Conservation (phyloP, 2,797 vertebrate genomes). For the Falco peregrinus region DNA sequence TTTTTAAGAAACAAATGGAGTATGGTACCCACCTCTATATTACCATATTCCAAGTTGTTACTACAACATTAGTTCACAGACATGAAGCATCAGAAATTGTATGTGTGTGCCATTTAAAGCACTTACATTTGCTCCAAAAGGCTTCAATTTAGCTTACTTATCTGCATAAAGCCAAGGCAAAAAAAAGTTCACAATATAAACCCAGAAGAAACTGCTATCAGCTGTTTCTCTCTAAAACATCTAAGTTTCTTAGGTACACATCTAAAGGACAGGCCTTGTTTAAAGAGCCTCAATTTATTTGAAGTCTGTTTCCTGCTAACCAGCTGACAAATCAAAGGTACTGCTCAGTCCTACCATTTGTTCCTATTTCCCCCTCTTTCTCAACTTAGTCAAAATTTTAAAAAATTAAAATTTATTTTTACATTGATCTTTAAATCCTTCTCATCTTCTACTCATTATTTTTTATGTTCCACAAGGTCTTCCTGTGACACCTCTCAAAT, state of each 20-base stretch:
- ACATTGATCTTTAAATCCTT: not conserved
- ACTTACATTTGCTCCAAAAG: not conserved
- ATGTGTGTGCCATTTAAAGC: not conserved
- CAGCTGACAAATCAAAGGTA: slow-evolving; percentile 64
- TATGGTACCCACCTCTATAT: not conserved
- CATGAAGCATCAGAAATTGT: not conserved
- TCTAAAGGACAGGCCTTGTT: slow-evolving; percentile 54
- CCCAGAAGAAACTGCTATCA: slow-evolving; percentile 53
- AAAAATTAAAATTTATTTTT: not conserved
- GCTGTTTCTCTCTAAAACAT: slow-evolving; percentile 50
- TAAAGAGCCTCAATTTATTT: slow-evolving; percentile 50
- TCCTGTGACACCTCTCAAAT: not conserved
- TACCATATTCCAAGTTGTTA: not conserved
- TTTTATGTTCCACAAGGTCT: not conserved
- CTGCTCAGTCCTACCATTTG: not conserved
- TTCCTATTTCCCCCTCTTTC: not conserved
- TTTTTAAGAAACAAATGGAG: not conserved
- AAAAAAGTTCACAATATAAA: not conserved
- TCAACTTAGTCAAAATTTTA: not conserved
- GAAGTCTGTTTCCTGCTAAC: slow-evolving; percentile 44
- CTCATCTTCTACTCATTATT: not conserved
- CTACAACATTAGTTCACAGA: not conserved
- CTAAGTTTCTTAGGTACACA: slow-evolving; percentile 39
- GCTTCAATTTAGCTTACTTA: not conserved
- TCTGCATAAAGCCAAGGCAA: not conserved